These are phyloP conservation scores for Uloborus plumipes DNA, from an alignment of 2,888 invertebrate species.

Conservation along the genomic window DNA sequence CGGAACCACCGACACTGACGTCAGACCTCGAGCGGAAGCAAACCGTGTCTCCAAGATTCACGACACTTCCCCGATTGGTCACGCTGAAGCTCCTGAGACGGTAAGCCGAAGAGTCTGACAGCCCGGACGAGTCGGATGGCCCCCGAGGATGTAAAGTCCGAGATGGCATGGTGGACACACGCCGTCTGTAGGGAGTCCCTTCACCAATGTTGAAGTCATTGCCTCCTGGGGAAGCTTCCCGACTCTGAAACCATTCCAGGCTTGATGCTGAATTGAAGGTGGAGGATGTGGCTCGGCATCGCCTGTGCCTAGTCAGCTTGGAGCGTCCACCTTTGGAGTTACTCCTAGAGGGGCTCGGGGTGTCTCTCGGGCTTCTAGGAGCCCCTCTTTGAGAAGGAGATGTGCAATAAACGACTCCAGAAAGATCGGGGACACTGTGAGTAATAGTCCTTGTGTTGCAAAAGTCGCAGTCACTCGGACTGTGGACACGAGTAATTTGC, in stretches of 20 bases:
- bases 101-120: slow-evolving; percentile 15
- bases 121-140: neutral
- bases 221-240: neutral
- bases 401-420: slow-evolving; percentile 1
- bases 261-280: slow-evolving; percentile 22
- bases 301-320: slow-evolving; percentile 23
- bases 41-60: slow-evolving; percentile 47
- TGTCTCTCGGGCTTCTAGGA: slow-evolving; percentile 36
- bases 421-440: slow-evolving; percentile 53
- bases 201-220: slow-evolving; percentile 10
- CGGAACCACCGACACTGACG: slow-evolving; percentile 29
- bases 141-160: neutral
- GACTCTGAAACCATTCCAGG: slow-evolving; percentile 30
- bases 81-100: slow-evolving; percentile 58
- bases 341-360: slow-evolving; percentile 42
- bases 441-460: slow-evolving; percentile 39
- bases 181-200: slow-evolving; percentile 36
- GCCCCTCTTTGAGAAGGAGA: slow-evolving; percentile 24
- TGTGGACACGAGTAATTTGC: slow-evolving; percentile 53
- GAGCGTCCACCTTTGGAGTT: neutral
- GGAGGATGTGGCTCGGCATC: neutral
- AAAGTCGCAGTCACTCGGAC: slow-evolving; percentile 49
- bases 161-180: slow-evolving; percentile 58
- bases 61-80: slow-evolving; percentile 47
- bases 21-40: slow-evolving; percentile 58